Conservation (phyloP, 2,113 vertebrate genomes). For the Apteryx owenii region DNA sequence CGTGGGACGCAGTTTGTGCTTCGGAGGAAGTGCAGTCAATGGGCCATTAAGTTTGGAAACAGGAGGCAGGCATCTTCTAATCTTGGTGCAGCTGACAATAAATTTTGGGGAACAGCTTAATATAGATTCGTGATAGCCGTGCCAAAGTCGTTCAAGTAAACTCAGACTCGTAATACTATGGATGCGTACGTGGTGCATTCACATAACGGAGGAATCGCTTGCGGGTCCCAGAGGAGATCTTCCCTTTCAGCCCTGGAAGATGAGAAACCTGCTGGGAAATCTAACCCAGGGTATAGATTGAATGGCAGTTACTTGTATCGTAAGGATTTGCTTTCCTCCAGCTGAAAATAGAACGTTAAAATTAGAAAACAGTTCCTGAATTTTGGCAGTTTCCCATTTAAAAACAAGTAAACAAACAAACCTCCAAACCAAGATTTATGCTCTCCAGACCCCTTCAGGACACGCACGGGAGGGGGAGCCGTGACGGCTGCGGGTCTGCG, state of each 20-base stretch:
- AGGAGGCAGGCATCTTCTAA: conserved; percentile 56
- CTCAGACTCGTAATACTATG: neutral
- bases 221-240: conserved; percentile 22
- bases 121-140: neutral
- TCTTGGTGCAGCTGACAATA: conserved; percentile 47
- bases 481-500: neutral
- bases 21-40: conserved; percentile 53
- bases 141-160: neutral
- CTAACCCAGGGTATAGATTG: neutral
- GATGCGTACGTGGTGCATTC: neutral
- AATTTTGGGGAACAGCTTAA: conserved; percentile 38
- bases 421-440: neutral
- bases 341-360: conserved; percentile 11
- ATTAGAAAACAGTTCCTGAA: neutral
- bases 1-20: conserved; percentile 45
- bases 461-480: neutral
- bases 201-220: neutral
- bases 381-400: neutral
- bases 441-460: neutral
- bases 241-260: conserved; percentile 61
- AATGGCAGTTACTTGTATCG: conserved; percentile 39
- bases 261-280: conserved; percentile 39
- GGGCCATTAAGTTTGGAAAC: conserved; percentile 62
- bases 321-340: conserved; percentile 20
- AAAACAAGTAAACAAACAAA: conserved; percentile 7